Evolutionary conservation across 2,113 vertebrate species (phyloP), one percentile per base, ranked within the genome.

Genomic region (Aramus guarauna): DNA sequence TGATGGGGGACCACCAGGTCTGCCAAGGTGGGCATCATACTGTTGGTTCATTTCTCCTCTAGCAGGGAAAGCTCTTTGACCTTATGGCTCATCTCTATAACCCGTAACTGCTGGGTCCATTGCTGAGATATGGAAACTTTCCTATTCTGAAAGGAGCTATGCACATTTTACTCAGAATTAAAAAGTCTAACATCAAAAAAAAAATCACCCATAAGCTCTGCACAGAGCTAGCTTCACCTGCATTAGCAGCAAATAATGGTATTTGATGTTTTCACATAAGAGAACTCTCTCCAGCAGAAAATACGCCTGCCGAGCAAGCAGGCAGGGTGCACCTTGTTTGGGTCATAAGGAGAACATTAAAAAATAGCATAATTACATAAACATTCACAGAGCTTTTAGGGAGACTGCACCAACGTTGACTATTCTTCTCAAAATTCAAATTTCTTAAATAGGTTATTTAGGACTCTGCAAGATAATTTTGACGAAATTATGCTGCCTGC

Each of bases 331-430:
- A 8, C 30, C 59, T 56, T 58, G 39, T 21, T 32, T 39, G 47
- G 55, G 60, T 58, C 48, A 11, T 15, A 53, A 56, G 66, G 59
- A 73, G 41, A 68, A 45, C 34, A 13, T 8, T 52, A 7, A 52
- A 85, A 86, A 45, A 14, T 0, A 48, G 7, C 16, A 1, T 1
- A 12, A 77, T 9, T 4, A 4, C 76, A 41, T 8, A 39, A 74
- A 67, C 1, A 27, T 2, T 3, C 50, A 12, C 14, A 0, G 7
- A 67, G 8, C 7, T 77, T 77, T 47, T 16, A 21, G 24, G 15
- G 37, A 39, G 2, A 4, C n/a, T 5, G n/a, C 30, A n/a, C 22
- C n/a, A 20, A 8, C 0, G 0, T 0, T 15, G 32, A 48, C 5
- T 32, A 12, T 12, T 21, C 30, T 67, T 45, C 37, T 29, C 12